A percentile compares a stretch with the other conserved stretches of the same genome.
These are phyloP conservation scores for Archocentrus centrarchus DNA, from an alignment of 2,113 vertebrate genomes.

Conservation along the genomic window DNA sequence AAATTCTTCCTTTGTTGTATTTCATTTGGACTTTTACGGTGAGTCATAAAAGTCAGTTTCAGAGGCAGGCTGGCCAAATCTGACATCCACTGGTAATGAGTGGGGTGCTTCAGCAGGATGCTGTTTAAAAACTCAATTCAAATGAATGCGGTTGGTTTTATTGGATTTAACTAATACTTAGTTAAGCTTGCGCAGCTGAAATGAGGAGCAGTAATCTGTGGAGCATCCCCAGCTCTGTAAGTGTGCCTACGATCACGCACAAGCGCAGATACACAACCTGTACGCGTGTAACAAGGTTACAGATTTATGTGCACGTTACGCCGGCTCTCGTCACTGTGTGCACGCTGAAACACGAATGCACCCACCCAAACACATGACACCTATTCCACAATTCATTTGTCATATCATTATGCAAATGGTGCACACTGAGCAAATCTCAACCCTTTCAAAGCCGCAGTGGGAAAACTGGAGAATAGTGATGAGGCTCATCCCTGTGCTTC, in stretches of 20 bases:
- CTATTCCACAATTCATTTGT: slow-evolving; percentile 30
- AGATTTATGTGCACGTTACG: background rate
- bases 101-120: slow-evolving; percentile 17
- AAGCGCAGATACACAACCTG: background rate
- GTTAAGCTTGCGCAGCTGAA: background rate
- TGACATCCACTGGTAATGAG: slow-evolving; percentile 29
- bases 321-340: background rate
- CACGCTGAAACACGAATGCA: slow-evolving; percentile 2
- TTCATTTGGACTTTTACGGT: slow-evolving; percentile 50
- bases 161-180: slow-evolving; percentile 12
- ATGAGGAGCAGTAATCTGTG: background rate
- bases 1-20: slow-evolving; percentile 40
- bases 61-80: slow-evolving; percentile 30
- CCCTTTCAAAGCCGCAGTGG: slow-evolving; percentile 1
- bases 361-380: slow-evolving; percentile 9
- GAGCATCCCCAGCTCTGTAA: background rate
- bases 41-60: slow-evolving; percentile 42
- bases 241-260: background rate
- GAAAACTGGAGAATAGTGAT: background rate
- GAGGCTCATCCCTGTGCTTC: background rate
- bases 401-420: slow-evolving; percentile 32
- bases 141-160: slow-evolving; percentile 21
- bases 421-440: slow-evolving; percentile 9
- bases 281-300: background rate
- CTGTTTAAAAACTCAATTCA: slow-evolving; percentile 26